These are phyloP conservation scores for Anthopleura sola DNA, from an alignment of 64 coral and sea anemone species.

Conservation along the genomic window DNA sequence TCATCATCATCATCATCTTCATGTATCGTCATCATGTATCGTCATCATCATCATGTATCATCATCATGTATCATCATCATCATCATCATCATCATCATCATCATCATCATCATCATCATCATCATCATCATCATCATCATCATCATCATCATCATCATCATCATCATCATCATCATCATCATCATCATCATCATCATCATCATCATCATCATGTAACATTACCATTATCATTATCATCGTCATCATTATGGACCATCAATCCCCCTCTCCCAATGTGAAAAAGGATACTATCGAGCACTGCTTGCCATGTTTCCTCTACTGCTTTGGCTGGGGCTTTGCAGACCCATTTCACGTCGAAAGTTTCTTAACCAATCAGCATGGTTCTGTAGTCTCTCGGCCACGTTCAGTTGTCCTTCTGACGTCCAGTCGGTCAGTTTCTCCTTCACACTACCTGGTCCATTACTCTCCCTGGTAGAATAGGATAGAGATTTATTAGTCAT, in stretches of 20 bases:
- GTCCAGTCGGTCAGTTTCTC: slow-evolving; percentile 63
- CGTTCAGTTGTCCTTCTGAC: slow-evolving; percentile 57
- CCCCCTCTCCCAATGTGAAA: background rate
- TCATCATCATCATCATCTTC: too few species aligned
- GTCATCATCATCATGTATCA: too few species aligned
- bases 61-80: too few species aligned
- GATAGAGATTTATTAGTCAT: background rate
- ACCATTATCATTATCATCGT: too few species aligned
- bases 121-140: too few species aligned
- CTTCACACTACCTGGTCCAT: slow-evolving; percentile 9
- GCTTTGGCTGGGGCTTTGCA: slow-evolving; percentile 15
- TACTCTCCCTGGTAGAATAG: background rate
- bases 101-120: too few species aligned
- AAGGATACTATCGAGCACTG: slow-evolving; percentile 17
- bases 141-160: too few species aligned
- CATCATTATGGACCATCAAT: background rate
- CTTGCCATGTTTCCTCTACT: background rate
- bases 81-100: too few species aligned
- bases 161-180: too few species aligned
- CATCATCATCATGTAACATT: too few species aligned
- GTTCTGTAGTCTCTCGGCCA: slow-evolving; percentile 71
- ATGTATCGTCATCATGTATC: background rate
- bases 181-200: too few species aligned
- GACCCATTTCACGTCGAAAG: slow-evolving; percentile 76
- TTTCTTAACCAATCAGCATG: slow-evolving; percentile 83